A percentile compares a stretch with the other conserved stretches of the same genome.
Evolutionary conservation across 2,888 invertebrate genomes (phyloP).

Genomic region (Fragum sueziense): DNA sequence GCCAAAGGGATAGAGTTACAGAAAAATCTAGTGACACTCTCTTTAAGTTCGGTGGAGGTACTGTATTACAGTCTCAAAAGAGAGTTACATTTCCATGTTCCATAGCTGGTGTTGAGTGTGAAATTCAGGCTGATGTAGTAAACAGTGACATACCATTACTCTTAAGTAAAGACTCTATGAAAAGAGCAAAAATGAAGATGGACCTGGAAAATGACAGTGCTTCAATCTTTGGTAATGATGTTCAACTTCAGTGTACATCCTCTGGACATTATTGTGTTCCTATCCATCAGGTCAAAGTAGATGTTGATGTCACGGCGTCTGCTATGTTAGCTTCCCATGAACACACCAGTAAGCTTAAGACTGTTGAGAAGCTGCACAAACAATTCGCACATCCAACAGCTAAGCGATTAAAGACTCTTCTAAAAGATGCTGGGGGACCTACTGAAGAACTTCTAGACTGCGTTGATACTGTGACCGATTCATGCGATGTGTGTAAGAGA

Average conservation of each 20-base stretch:
- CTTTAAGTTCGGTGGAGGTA: conserved; percentile 54
- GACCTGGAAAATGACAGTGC: conserved; percentile 58
- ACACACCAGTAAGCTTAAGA: conserved; percentile 8
- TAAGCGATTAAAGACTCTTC: conserved; percentile 40
- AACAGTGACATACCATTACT: conserved; percentile 44
- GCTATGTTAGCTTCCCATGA: conserved; percentile 21
- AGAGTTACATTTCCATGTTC: conserved; percentile 44
- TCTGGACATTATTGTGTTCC: conserved; percentile 58
- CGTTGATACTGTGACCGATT: conserved; percentile 30
- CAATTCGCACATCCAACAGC: conserved; percentile 62
- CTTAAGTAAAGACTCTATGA: conserved; percentile 46
- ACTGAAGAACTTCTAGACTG: conserved; percentile 18
- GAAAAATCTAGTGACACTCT: conserved; percentile 25
- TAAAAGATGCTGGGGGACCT: conserved; percentile 50
- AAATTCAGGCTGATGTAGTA: conserved; percentile 49
- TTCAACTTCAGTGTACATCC: conserved; percentile 43
- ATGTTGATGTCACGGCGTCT: conserved; percentile 23
- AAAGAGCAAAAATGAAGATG: conserved; percentile 46
- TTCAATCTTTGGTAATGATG: conserved; percentile 48
- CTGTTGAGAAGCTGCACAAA: conserved; percentile 51
- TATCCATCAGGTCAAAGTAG: conserved; percentile 30
- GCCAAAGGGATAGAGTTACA: conserved; percentile 14
- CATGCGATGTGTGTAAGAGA: conserved; percentile 43
- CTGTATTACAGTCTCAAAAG: conserved; percentile 35
- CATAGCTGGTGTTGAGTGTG: conserved; percentile 40